A percentile compares a stretch with the other conserved stretches of the same genome.
Conservation (phyloP, 2,113 vertebrate species). For the Eptatretus burgeri region DNA sequence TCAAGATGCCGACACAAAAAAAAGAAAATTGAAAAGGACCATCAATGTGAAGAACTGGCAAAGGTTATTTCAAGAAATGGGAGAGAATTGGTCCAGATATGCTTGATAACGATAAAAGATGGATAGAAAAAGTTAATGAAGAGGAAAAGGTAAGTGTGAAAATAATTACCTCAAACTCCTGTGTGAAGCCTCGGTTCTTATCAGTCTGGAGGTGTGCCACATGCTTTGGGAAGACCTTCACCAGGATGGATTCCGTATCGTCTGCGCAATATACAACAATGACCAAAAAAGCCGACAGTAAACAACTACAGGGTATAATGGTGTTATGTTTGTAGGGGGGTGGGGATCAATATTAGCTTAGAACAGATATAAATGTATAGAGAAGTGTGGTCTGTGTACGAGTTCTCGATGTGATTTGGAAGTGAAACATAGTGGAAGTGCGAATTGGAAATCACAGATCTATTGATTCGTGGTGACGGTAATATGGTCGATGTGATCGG, state of each 20-base stretch:
- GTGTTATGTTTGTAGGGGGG: no score
- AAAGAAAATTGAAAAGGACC: constrained; percentile 9
- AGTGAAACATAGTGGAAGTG: no score
- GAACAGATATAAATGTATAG: no score
- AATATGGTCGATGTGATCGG: no score
- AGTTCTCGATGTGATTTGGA: no score
- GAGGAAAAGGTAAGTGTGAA: not conserved
- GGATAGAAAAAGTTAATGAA: not conserved
- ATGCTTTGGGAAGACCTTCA: constrained; percentile 66
- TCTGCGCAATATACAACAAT: constrained; percentile 20
- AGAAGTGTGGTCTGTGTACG: no score
- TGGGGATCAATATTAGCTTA: no score
- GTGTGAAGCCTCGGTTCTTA: constrained; percentile 55
- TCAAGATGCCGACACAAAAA: not conserved
- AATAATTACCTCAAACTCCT: constrained; percentile 55
- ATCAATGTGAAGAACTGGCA: not conserved
- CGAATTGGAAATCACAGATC: no score
- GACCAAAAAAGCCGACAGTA: no score
- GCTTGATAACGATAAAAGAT: constrained; percentile 8
- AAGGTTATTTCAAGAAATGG: constrained; percentile 10
- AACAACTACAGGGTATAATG: no score
- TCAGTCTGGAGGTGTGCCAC: constrained; percentile 48
- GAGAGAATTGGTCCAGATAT: constrained; percentile 12
- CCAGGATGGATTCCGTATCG: constrained; percentile 60
- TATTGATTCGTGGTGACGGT: no score